Evolutionary conservation across 1,140 invertebrate species (phyloP).

Genomic region (Trachymyrmex cornetzi): DNA sequence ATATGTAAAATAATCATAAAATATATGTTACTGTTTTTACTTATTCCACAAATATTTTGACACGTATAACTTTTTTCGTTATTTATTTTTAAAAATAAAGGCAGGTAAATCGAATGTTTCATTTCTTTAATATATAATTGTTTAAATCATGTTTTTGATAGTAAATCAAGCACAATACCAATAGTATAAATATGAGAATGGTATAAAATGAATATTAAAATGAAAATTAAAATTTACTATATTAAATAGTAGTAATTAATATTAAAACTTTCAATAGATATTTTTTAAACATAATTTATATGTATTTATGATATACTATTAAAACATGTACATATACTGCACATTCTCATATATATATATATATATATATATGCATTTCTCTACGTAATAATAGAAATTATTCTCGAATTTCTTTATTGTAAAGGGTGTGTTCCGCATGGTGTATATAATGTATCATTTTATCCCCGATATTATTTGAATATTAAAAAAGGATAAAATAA

Average conservation of each 20-base stretch:
- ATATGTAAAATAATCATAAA: conserved; percentile 58
- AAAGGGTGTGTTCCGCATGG: not conserved
- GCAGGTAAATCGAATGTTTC: not conserved
- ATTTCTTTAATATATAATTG: conserved; percentile 27
- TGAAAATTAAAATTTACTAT: conserved; percentile 48
- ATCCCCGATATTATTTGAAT: no score
- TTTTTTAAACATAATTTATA: conserved; percentile 7
- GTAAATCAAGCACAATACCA: conserved; percentile 4
- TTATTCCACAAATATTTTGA: conserved; percentile 70
- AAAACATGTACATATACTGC: not conserved
- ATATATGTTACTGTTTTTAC: conserved; percentile 72
- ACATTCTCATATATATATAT: conserved; percentile 4
- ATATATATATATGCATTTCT: conserved; percentile 7
- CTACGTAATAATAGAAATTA: not conserved
- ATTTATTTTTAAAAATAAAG: conserved; percentile 50
- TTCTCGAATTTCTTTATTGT: not conserved
- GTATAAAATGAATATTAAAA: conserved; percentile 44
- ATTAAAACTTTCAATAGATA: conserved; percentile 50
- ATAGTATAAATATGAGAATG: conserved; percentile 48
- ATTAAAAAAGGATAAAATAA: no score
- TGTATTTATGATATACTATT: conserved; percentile 27
- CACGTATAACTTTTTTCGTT: conserved; percentile 35
- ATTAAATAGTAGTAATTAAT: conserved; percentile 29
- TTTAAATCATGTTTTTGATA: conserved; percentile 8
- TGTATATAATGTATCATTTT: no score